Evolutionary conservation across 2,797 vertebrate species (phyloP), one percentile per base, ranked within the genome.

Genomic region (Lateolabrax maculatus): DNA sequence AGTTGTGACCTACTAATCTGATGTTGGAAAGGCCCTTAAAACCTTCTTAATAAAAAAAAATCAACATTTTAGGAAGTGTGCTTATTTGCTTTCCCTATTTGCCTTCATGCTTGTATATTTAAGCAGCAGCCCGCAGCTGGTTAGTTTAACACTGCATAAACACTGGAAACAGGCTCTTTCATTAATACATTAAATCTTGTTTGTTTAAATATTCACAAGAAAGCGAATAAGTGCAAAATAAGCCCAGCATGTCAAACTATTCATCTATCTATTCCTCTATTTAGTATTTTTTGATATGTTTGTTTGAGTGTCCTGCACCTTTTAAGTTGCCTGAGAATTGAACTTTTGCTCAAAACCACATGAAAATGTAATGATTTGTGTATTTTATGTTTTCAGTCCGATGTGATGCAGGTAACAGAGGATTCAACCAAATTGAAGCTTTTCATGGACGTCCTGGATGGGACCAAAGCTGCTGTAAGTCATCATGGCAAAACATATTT

Each of bases 381-480:
- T 69, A 0, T 76, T 53, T 55, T 72, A 0, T 89, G 27, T 81
- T 51, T 88, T 44, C 79, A 99, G 98, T 95, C 96, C 0, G 98
- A 98, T 49, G 95, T 97, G 79, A 97, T 97, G 97, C 97, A 98
- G 66, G 89, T 99, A 53, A 97, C 96, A 0, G 97, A 98, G 5
- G 83, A 95, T n/a, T 83, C 93, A 0, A 92, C 96, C 61, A 96
- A 91, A 60, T 94, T 94, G 79, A 97, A 97, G 62, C 94, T 99
- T 18, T 98, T 99, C 90, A 96, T 97, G 92, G 98, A 99, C 0
- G 96, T 98, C 55, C 94, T 99, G 9, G 96, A 96, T 2, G 96
- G 96, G 27, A 96, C 98, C 83, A 98, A 97, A 93, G 96, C 95
- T 8, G 93, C 97, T 88, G 98, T 99, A 89, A 94, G 96, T 95